Evolutionary conservation across 1,140 invertebrate species (phyloP).

Genomic region (Drosophila nasuta): DNA sequence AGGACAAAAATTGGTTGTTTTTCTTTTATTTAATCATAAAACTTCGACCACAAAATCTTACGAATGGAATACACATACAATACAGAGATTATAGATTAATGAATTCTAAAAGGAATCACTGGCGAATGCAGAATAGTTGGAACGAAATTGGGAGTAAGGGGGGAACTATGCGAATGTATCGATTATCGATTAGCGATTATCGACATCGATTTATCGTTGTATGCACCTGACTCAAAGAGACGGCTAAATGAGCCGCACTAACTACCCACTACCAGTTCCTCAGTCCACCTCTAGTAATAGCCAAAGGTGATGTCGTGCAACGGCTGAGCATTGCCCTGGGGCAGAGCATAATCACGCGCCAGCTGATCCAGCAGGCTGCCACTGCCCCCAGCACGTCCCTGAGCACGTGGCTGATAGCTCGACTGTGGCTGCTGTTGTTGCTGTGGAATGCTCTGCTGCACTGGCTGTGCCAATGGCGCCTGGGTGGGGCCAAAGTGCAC

Average conservation of each 20-base stretch:
- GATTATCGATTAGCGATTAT: constrained; percentile 12
- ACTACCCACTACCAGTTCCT: constrained; percentile 31
- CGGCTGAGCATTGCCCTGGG: constrained; percentile 88
- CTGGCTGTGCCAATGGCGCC: constrained; percentile 59
- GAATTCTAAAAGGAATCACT: constrained; percentile 36
- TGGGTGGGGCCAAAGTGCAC: constrained; percentile 72
- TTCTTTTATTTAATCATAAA: constrained; percentile 34
- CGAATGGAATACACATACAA: constrained; percentile 39
- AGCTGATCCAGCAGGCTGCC: constrained; percentile 92
- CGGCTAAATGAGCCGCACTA: constrained; percentile 19
- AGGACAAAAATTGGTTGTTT: constrained; percentile 31
- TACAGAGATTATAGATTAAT: constrained; percentile 26
- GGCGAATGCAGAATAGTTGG: constrained; percentile 22
- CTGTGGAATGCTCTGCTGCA: constrained; percentile 56
- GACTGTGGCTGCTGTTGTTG: constrained; percentile 60
- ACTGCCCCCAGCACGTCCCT: constrained; percentile 85
- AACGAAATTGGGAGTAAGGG: constrained; percentile 24
- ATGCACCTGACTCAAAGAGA: constrained; percentile 53
- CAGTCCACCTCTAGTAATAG: constrained; percentile 86
- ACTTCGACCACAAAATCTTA: constrained; percentile 28
- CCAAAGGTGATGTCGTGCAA: constrained; percentile 93
- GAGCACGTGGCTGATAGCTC: constrained; percentile 83
- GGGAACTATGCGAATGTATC: constrained; percentile 1
- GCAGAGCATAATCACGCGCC: constrained; percentile 91
- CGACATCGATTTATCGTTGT: constrained; percentile 29